Evolutionary conservation across 2,888 invertebrate species (phyloP), one percentile per base, ranked within the genome.

Genomic region (Helobdella robusta): DNA sequence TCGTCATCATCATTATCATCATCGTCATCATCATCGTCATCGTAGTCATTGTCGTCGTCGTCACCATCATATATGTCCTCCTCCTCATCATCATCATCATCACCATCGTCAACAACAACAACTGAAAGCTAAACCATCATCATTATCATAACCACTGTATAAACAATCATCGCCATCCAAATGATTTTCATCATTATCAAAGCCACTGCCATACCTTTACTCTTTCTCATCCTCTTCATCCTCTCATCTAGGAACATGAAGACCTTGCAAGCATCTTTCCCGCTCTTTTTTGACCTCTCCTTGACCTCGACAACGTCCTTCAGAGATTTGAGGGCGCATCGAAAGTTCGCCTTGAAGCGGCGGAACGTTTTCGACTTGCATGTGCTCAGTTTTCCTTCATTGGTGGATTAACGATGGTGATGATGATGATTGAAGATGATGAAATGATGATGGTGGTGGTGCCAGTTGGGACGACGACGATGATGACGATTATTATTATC

Each of bases 301-400:
- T 58, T 64, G n/a, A 64, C 71, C 61, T 75, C 74, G 5, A 71
- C 70, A 0, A 76, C 74, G 68, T 76, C 76, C 2, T 71, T 73
- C 8, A 76, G 66, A 67, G 75, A 75, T 70, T 76, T 75, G 54
- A 77, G 66, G 0, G 76, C 77, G 71, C 77, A 77, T 1, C 77
- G 69, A 70, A 77, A 77, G 64, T 76, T 77, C 1, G 77, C 76
- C 66, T 77, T 77, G 76, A 75, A 76, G 30, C 73, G 56, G 32
- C 64, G 36, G 2, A 58, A 34, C 6, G n/a, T 56, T 28, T 64
- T 64, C 32, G 58, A 28, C 6, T 34, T 36, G 20, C 25, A 28
- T 30, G 58, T 28, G 8, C 40, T 46, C n/a, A 64, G 36, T n/a
- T 64, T 64, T 5, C 64, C 64, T 64, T 28, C 20, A 60, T n/a